A percentile compares a stretch with the other conserved stretches of the same genome.
Evolutionary conservation across 2,888 invertebrate species (phyloP).

Genomic region (Tribolium freemani): DNA sequence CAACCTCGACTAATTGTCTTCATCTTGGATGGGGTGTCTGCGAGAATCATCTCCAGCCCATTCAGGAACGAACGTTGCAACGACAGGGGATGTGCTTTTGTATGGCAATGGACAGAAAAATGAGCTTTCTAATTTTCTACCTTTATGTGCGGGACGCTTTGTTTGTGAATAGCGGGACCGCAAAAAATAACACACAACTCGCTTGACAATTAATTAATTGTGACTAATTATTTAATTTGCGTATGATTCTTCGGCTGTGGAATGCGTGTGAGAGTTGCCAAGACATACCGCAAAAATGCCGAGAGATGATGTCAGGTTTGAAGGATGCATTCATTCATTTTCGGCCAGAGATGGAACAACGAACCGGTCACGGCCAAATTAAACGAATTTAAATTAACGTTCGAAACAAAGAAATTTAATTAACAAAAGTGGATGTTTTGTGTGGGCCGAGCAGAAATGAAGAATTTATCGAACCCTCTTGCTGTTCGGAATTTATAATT

Average conservation of each 20-base stretch:
- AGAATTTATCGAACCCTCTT: slow-evolving; percentile 28
- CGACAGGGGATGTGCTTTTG: slow-evolving; percentile 44
- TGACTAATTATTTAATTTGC: neutral
- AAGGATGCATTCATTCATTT: slow-evolving; percentile 35
- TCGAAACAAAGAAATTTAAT: slow-evolving; percentile 53
- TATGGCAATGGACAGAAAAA: slow-evolving; percentile 25
- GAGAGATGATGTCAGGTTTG: slow-evolving; percentile 29
- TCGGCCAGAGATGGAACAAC: slow-evolving; percentile 23
- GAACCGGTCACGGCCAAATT: slow-evolving; percentile 41
- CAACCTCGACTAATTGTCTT: slow-evolving; percentile 46
- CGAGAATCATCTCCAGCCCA: slow-evolving; percentile 53
- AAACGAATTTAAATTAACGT: slow-evolving; percentile 51
- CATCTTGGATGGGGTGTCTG: slow-evolving; percentile 52
- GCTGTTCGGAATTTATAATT: slow-evolving; percentile 28
- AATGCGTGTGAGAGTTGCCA: neutral
- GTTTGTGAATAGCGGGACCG: slow-evolving; percentile 10
- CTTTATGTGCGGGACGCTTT: slow-evolving; percentile 30
- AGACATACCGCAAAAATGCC: slow-evolving; percentile 27
- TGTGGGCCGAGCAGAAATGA: slow-evolving; percentile 35
- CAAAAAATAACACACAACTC: no score
- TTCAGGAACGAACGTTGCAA: slow-evolving; percentile 55
- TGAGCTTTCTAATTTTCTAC: slow-evolving; percentile 40
- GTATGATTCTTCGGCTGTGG: neutral
- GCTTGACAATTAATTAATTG: neutral
- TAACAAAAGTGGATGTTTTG: slow-evolving; percentile 43